A percentile compares a stretch with the other conserved stretches of the same genome.
These are phyloP conservation scores for Eospalax fontanierii DNA, from an alignment of 2,797 vertebrate species.

Conservation along the genomic window DNA sequence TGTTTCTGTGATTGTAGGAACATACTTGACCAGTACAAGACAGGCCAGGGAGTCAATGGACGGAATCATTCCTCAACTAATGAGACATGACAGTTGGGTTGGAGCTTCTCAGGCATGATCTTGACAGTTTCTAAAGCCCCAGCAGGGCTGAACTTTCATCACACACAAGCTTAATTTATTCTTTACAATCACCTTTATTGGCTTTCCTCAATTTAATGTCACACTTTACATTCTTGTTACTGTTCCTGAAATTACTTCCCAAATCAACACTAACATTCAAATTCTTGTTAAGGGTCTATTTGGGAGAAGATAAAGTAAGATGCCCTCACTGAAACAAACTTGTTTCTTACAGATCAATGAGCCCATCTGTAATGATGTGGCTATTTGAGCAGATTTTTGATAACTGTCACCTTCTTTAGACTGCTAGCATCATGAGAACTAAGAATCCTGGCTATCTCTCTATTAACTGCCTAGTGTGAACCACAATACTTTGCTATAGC, in stretches of 20 bases:
- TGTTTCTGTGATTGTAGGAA: neutral
- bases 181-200: neutral
- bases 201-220: neutral
- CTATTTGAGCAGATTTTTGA: neutral
- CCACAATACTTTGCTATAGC: neutral
- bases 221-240: neutral
- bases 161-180: neutral
- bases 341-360: neutral
- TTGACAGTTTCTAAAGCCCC: rapidly evolving
- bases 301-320: neutral
- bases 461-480: neutral
- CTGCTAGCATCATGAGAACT: neutral
- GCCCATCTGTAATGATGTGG: neutral
- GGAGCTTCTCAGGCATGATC: neutral
- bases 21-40: no score
- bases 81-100: neutral
- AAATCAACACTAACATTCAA: neutral
- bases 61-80: rapidly evolving
- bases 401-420: neutral
- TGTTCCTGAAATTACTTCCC: constrained; percentile 9
- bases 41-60: neutral
- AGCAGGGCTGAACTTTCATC: neutral
- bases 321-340: neutral
- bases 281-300: neutral
- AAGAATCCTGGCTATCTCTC: neutral